A percentile compares a stretch with the other conserved stretches of the same genome.
Conservation (phyloP, 2,113 vertebrate species). For the Pomatostomus ruficeps region DNA sequence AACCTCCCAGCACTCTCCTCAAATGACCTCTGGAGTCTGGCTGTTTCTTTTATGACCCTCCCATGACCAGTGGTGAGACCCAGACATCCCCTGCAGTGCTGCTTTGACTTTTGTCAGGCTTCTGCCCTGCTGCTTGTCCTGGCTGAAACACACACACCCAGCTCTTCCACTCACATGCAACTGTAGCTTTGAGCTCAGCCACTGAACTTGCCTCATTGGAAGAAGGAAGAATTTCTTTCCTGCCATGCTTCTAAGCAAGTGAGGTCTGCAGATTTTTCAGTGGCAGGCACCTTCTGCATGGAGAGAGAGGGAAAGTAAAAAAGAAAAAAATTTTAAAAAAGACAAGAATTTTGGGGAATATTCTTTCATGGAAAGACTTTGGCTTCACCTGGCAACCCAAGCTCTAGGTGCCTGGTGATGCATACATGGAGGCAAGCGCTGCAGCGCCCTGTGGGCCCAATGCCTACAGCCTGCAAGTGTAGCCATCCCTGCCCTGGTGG, state of each 20-base stretch:
- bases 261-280: neutral
- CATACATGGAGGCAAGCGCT: neutral
- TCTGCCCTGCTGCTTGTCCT: rapidly evolving
- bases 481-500: neutral
- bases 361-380: neutral
- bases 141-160: neutral
- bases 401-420: rapidly evolving
- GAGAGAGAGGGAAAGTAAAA: neutral
- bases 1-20: neutral
- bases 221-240: neutral
- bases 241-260: neutral
- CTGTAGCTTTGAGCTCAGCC: neutral
- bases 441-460: neutral
- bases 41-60: rapidly evolving
- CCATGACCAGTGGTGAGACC: rapidly evolving
- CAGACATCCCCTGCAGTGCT: rapidly evolving
- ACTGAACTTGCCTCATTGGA: neutral
- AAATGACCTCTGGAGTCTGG: neutral
- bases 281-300: neutral
- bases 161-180: neutral
- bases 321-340: neutral
- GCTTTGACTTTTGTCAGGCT: neutral
- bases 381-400: neutral
- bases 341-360: neutral
- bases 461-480: neutral